These are phyloP conservation scores for Notarius lentiginosus DNA, from an alignment of 2,113 vertebrate species.

Conservation along the genomic window DNA sequence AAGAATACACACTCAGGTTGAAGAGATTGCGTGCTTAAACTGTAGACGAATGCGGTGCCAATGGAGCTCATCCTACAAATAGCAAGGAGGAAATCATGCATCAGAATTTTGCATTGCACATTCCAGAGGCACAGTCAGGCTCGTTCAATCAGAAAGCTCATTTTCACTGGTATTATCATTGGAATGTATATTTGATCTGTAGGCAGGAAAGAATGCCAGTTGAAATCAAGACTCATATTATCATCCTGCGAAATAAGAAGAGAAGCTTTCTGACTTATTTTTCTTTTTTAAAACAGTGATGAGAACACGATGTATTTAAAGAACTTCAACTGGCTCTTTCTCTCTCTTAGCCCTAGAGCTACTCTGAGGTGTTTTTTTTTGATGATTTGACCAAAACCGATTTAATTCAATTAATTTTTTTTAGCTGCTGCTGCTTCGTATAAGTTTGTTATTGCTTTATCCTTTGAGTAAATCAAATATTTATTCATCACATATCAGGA, in stretches of 20 bases:
- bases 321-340: not conserved
- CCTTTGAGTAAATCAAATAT: slow-evolving; percentile 1
- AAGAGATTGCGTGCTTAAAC: slow-evolving; percentile 19
- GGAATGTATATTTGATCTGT: slow-evolving; percentile 29
- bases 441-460: not conserved
- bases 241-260: not conserved
- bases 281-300: slow-evolving; percentile 9
- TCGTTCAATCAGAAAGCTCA: slow-evolving; percentile 31
- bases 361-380: not conserved
- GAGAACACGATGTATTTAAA: slow-evolving; percentile 4
- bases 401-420: not conserved
- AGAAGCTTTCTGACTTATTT: not conserved
- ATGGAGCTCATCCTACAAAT: not conserved
- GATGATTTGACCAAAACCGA: not conserved
- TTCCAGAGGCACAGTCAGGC: not conserved
- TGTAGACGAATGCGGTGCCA: not conserved
- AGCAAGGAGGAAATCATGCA: slow-evolving; percentile 15
- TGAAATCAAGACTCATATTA: slow-evolving; percentile 12
- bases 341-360: not conserved
- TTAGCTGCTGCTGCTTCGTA: not conserved
- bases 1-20: slow-evolving; percentile 19
- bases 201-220: not conserved
- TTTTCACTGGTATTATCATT: slow-evolving; percentile 24
- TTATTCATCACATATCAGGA: slow-evolving; percentile 6
- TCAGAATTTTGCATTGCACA: slow-evolving; percentile 15